Evolutionary conservation across 2,888 invertebrate species (phyloP).

Genomic region (Pollenia amentaria): DNA sequence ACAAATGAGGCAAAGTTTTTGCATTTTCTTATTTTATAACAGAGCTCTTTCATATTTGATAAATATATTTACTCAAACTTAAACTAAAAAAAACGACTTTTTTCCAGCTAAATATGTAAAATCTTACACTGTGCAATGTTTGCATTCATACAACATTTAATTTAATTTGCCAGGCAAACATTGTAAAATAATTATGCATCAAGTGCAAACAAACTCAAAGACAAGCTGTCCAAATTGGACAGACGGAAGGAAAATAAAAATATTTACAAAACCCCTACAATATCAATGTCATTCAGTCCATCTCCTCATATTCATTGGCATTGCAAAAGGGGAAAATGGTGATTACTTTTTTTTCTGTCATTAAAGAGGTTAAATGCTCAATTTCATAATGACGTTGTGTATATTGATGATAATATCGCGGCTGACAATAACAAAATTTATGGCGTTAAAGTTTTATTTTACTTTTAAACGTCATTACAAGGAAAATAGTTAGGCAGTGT

Average conservation of each 20-base stretch:
- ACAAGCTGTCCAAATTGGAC: not conserved
- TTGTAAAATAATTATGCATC: constrained; percentile 43
- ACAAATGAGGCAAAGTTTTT: too few relatives aligned
- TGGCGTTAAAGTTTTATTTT: not conserved
- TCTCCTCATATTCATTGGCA: not conserved
- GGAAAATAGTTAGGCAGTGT: too few relatives aligned
- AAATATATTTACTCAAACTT: too few relatives aligned
- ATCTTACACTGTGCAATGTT: too few relatives aligned
- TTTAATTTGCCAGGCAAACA: constrained; percentile 65
- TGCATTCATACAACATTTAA: constrained; percentile 59
- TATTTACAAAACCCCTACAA: not conserved
- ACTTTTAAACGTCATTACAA: too few relatives aligned
- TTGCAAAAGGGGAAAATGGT: not conserved
- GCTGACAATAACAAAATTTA: constrained; percentile 8
- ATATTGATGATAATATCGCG: not conserved
- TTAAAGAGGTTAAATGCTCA: constrained; percentile 4
- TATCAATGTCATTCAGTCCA: not conserved
- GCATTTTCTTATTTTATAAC: too few relatives aligned
- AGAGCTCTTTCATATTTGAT: too few relatives aligned
- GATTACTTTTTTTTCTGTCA: not conserved
- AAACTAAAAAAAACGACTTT: too few relatives aligned
- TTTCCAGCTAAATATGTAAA: too few relatives aligned
- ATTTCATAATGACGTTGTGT: constrained; percentile 1
- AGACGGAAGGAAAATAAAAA: constrained; percentile 29
- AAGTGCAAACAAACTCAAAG: constrained; percentile 26